Conservation (phyloP, 1,140 invertebrate genomes). For the Apis dorsata region DNA sequence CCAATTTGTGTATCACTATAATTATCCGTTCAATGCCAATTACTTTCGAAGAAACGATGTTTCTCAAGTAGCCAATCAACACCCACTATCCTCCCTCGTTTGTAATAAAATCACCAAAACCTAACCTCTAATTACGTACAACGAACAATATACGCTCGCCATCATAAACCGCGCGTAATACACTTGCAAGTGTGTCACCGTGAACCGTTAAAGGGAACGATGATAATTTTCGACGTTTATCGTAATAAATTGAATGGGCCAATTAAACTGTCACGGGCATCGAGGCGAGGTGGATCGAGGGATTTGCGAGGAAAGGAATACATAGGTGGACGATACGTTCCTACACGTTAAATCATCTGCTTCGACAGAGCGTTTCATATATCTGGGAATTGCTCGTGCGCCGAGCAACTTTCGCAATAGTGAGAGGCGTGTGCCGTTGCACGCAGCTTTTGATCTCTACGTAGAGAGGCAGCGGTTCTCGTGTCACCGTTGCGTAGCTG, state of each 20-base stretch:
- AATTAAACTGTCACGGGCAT: constrained; percentile 1
- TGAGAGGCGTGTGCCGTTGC: constrained; percentile 70
- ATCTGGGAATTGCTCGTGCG: constrained; percentile 36
- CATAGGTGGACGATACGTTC: not conserved
- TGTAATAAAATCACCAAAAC: not conserved
- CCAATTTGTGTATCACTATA: not conserved
- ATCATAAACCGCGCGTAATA: not conserved
- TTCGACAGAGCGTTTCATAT: constrained; percentile 43
- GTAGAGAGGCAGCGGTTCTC: constrained; percentile 23
- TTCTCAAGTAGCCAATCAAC: not conserved
- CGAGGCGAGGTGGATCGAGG: not conserved
- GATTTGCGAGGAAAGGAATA: not conserved
- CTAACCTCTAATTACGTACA: not conserved
- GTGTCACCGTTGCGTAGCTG: constrained; percentile 59
- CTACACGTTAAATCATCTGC: constrained; percentile 36
- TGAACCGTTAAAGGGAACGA: not conserved
- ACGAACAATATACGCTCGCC: not conserved
- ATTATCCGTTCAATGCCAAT: not conserved
- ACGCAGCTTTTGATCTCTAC: constrained; percentile 64
- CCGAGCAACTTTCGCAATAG: constrained; percentile 66
- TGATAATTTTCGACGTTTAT: constrained; percentile 7
- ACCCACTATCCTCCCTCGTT: not conserved
- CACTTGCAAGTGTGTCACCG: not conserved
- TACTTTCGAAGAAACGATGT: not conserved
- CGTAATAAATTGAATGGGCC: not conserved